These are phyloP conservation scores for Caenorhabditis remanei DNA, from an alignment of 1,140 invertebrate genomes.

Conservation along the genomic window DNA sequence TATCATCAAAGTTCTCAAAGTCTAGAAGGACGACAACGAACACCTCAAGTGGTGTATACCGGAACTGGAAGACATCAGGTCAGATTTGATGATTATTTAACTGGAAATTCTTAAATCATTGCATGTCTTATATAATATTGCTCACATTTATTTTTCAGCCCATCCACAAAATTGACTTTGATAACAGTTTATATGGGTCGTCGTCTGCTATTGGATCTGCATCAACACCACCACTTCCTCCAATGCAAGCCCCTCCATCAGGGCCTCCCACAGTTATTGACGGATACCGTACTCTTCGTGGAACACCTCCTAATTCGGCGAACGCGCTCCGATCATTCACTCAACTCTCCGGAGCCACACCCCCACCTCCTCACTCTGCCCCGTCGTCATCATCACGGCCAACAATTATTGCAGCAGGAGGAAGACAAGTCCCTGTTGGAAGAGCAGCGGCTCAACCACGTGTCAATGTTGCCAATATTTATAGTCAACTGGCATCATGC, in stretches of 20 bases:
- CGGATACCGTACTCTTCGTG: conserved; percentile 59
- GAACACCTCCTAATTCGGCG: conserved; percentile 36
- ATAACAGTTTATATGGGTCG: conserved; percentile 63
- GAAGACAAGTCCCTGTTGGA: conserved; percentile 64
- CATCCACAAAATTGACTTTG: conserved; percentile 64
- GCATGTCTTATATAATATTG: no score
- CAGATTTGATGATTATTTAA: not conserved
- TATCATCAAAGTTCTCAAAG: conserved; percentile 69
- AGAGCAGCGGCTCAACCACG: conserved; percentile 66
- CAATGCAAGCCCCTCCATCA: conserved; percentile 53
- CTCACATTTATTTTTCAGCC: conserved; percentile 57
- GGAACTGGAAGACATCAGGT: conserved; percentile 66
- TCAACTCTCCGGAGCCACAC: conserved; percentile 56
- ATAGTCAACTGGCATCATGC: conserved; percentile 61
- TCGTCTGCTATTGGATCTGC: conserved; percentile 58
- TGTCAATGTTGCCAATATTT: conserved; percentile 65
- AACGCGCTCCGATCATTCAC: conserved; percentile 53
- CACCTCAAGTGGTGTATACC: conserved; percentile 68
- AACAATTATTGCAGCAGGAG: conserved; percentile 48
- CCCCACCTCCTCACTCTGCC: conserved; percentile 50
- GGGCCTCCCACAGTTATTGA: conserved; percentile 56
- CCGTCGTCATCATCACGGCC: conserved; percentile 12
- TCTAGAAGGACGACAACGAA: conserved; percentile 66
- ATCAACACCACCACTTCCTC: conserved; percentile 64
- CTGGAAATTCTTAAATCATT: no score